Evolutionary conservation across 2,113 vertebrate genomes (phyloP), one percentile per base, ranked within the genome.

Genomic region (Cygnus atratus): DNA sequence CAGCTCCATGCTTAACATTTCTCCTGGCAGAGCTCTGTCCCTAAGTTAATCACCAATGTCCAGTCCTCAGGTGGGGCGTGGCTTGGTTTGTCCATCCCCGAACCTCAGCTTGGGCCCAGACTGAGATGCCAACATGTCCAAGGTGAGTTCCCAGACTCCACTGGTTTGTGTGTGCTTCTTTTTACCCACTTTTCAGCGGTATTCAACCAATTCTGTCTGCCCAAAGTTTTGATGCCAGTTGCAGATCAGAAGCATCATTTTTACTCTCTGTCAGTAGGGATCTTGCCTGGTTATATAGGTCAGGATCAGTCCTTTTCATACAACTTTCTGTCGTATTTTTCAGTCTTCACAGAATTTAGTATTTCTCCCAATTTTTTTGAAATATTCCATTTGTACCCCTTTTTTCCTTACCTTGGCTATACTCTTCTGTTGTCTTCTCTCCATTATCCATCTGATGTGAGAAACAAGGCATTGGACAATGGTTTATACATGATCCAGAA

Each of bases 11-110:
- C 13, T 11, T 6, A 3, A 43, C 0, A 2, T 58, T 76, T 26
- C 5, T 22, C 59, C 35, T 19, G 15, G 58, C 83, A 83, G 11
- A 73, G 41, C 55, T 12, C 62, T 54, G 9, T 7, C 48, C 26
- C 48, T 9, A 1, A 5, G 4, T 6, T 12, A 2, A 24, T 10
- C 63, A 3, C 22, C 37, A 13, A 4, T 3, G 3, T 29, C 39
- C n/a, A 1, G 0, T 37, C 39, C 39, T 35, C 17, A 1, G 1
- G 25, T 1, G 28, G 13, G 55, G 11, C 11, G 3, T 41, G 3
- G 10, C 33, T 73, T 6, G 35, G 44, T 35, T 44, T 63, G 54
- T 18, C 84, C 5, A 1, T 28, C 46, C 44, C n/a, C 9, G 8
- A 4, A 10, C 10, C 1, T 0, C 10, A 25, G 13, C 2, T 5